A percentile compares a stretch with the other conserved stretches of the same genome.
Evolutionary conservation across 2,113 vertebrate species (phyloP).

Genomic region (Ptyas mucosa): DNA sequence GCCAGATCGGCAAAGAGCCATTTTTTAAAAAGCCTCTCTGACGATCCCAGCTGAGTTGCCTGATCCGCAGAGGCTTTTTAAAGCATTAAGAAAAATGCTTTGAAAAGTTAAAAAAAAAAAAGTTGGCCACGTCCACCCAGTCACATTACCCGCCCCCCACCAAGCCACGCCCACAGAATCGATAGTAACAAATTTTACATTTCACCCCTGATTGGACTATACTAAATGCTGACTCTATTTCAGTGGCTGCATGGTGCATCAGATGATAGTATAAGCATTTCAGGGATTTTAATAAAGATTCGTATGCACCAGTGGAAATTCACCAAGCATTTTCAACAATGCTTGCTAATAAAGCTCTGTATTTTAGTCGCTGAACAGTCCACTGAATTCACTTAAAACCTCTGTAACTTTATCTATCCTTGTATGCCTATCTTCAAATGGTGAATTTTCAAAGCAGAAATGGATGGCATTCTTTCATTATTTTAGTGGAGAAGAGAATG

Average conservation of each 20-base stretch:
- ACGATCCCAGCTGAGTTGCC: too few relatives aligned
- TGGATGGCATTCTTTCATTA: neutral
- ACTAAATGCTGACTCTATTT: neutral
- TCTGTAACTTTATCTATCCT: neutral
- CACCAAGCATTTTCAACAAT: neutral
- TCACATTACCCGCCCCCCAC: too few relatives aligned
- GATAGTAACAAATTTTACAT: too few relatives aligned
- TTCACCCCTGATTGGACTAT: too few relatives aligned
- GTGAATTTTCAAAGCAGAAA: neutral
- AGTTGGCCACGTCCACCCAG: too few relatives aligned
- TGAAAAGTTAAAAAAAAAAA: too few relatives aligned
- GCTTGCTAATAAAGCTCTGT: neutral
- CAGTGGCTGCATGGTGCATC: neutral
- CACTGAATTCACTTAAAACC: neutral
- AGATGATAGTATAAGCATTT: neutral
- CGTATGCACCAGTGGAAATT: neutral
- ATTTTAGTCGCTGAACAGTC: neutral
- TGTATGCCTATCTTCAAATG: neutral
- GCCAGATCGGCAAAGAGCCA: too few relatives aligned
- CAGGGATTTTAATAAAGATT: neutral
- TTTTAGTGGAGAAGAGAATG: constrained; percentile 17
- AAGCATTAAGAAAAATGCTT: too few relatives aligned
- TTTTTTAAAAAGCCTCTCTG: too few relatives aligned
- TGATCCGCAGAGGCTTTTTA: too few relatives aligned
- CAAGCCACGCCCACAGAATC: too few relatives aligned